These are phyloP conservation scores for Mythimna pallens DNA, from an alignment of 2,888 invertebrate genomes.

Conservation along the genomic window DNA sequence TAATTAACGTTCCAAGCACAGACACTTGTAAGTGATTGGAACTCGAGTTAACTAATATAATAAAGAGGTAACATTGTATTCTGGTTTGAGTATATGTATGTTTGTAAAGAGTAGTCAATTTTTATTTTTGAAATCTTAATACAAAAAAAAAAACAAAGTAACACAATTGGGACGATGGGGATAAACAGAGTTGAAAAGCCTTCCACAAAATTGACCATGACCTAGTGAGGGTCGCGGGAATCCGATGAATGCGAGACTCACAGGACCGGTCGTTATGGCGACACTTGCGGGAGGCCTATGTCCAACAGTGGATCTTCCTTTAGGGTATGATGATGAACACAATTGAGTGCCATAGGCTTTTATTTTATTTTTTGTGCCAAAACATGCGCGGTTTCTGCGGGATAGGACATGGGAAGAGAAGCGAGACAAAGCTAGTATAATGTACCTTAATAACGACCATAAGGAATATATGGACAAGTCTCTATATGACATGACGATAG, in stretches of 20 bases:
- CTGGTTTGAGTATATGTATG: background rate
- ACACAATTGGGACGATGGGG: no score
- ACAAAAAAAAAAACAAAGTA: no score
- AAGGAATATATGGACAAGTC: background rate
- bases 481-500: background rate
- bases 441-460: background rate
- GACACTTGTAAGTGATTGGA: background rate
- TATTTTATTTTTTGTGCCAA: background rate
- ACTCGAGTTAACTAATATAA: background rate
- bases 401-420: no score
- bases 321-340: no score
- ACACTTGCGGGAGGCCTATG: no score
- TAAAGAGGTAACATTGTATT: background rate
- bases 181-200: no score
- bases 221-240: no score
- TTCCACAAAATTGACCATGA: no score
- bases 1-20: constrained; percentile 7
- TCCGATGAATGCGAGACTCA: no score
- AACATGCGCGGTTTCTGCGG: background rate
- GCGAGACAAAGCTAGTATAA: background rate
- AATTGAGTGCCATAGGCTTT: background rate
- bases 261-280: no score
- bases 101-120: background rate
- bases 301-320: no score
- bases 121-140: no score